A percentile compares a stretch with the other conserved stretches of the same genome.
These are phyloP conservation scores for Axinella damicornis DNA, from an alignment of 37 sponge, comb jelly and placozoan genomes.

Conservation along the genomic window DNA sequence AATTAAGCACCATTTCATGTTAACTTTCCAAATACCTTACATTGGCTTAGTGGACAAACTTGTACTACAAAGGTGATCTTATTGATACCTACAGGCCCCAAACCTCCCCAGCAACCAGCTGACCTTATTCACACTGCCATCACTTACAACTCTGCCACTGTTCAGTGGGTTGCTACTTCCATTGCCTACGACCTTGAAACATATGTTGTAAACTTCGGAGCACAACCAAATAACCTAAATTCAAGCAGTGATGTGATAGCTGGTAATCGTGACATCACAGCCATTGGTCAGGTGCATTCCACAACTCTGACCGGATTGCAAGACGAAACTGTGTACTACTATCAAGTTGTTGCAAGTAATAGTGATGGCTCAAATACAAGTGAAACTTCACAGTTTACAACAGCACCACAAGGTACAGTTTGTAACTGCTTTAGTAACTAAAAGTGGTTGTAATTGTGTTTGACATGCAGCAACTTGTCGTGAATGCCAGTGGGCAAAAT, in stretches of 20 bases:
- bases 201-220: conserved; percentile 5
- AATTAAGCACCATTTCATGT: no score
- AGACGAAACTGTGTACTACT: conserved; percentile 1
- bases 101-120: conserved; percentile 15
- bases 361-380: conserved; percentile 8
- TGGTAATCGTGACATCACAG: not conserved
- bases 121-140: not conserved
- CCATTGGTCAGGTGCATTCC: conserved; percentile 7
- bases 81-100: not conserved
- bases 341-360: conserved; percentile 24
- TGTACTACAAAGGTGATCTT: no score
- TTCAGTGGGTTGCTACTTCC: conserved; percentile 14
- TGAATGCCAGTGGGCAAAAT: no score
- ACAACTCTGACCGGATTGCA: conserved; percentile 5
- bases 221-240: not conserved
- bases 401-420: conserved; percentile 12
- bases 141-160: not conserved
- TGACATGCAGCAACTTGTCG: no score
- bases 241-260: conserved; percentile 11
- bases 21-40: no score
- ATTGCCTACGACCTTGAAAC: conserved; percentile 8
- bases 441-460: no score
- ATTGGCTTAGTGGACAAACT: no score
- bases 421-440: no score
- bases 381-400: not conserved